phyloP scores from a whole-genome alignment of 1,140 invertebrate genomes.

The Drosophila kepulauana region DNA sequence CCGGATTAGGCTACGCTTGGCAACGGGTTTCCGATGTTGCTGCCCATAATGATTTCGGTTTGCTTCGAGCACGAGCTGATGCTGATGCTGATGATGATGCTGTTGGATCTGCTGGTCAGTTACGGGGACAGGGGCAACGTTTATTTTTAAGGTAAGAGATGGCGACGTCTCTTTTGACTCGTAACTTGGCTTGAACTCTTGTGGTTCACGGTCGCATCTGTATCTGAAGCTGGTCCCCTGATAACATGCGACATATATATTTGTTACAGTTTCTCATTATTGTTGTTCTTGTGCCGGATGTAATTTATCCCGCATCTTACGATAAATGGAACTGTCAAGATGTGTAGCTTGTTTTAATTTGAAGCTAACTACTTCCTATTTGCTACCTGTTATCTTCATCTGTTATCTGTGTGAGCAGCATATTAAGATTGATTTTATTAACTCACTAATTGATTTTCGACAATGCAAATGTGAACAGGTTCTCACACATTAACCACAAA shows the following conservation, averaged over 20 bases:
- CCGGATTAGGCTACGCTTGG: conserved; percentile 65
- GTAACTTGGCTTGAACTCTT: conserved; percentile 31
- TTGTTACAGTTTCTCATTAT: not conserved
- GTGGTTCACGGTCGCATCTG: conserved; percentile 39
- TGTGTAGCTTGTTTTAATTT: conserved; percentile 19
- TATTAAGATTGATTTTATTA: conserved; percentile 62
- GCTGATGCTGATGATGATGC: conserved; percentile 11
- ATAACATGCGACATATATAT: conserved; percentile 12
- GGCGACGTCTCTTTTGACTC: not conserved
- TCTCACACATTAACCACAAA: not conserved
- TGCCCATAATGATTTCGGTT: conserved; percentile 34
- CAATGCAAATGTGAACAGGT: conserved; percentile 25
- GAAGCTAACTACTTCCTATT: conserved; percentile 31
- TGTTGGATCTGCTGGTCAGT: conserved; percentile 27
- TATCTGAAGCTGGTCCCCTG: conserved; percentile 14
- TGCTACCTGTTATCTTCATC: conserved; percentile 27
- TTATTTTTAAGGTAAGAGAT: conserved; percentile 24
- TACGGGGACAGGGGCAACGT: conserved; percentile 33
- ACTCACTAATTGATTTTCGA: conserved; percentile 61
- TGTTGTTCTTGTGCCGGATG: conserved; percentile 22
- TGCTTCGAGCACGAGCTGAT: conserved; percentile 37
- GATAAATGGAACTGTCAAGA: conserved; percentile 23
- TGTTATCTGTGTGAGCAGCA: conserved; percentile 12
- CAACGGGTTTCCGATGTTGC: conserved; percentile 46
- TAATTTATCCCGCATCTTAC: conserved; percentile 20